These are phyloP conservation scores for Sarcoramphus papa DNA, from an alignment of 2,797 vertebrate species.

Conservation along the genomic window DNA sequence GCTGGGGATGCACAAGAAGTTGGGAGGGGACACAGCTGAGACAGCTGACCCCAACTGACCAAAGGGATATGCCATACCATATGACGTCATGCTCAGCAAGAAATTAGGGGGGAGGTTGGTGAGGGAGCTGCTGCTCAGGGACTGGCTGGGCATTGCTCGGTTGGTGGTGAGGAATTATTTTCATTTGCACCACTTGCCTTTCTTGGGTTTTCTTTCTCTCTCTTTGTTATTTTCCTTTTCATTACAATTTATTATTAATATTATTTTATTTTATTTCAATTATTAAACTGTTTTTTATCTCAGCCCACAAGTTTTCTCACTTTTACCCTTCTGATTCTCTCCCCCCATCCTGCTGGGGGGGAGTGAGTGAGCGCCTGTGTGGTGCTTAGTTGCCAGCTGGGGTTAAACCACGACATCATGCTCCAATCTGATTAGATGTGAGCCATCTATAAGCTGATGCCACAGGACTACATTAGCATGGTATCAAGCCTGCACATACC, in stretches of 20 bases:
- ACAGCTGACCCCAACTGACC: background rate
- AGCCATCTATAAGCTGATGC: background rate
- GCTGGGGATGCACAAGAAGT: too few species aligned
- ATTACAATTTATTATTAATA: background rate
- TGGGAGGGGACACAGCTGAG: background rate
- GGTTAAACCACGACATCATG: background rate
- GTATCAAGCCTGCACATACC: background rate
- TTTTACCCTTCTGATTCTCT: background rate
- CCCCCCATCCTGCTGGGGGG: rapidly evolving
- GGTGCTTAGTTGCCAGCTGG: background rate
- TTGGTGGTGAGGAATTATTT: background rate
- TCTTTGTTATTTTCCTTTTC: background rate
- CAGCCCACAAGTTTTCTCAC: background rate
- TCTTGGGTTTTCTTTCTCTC: background rate
- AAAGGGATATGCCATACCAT: background rate
- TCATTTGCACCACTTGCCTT: background rate
- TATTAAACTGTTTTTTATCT: background rate
- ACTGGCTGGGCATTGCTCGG: rapidly evolving
- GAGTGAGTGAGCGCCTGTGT: background rate
- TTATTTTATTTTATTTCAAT: background rate
- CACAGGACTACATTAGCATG: background rate
- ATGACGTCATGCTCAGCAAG: background rate
- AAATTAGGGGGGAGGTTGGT: background rate
- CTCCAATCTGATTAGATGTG: background rate
- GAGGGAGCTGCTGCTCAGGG: rapidly evolving